Base-by-base conservation (phyloP, 2,113 vertebrate genomes). In the Paramormyrops kingsleyae region DNA sequence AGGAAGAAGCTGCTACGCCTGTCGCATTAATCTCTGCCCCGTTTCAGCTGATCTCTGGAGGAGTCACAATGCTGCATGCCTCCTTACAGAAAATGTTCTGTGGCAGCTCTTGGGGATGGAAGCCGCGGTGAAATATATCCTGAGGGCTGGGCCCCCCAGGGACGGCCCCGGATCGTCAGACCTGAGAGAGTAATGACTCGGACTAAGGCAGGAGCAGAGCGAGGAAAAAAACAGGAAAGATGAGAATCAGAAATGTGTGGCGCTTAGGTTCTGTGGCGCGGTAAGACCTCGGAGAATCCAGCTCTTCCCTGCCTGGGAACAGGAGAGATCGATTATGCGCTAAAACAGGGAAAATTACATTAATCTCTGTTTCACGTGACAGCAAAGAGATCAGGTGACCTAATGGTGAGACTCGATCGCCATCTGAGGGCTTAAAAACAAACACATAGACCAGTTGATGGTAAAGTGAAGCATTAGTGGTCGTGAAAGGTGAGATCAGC, bases 321-420 rank as follows among this genome's bases (percentile, higher is more conserved):
- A 96, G 95, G 93, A 96, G 95, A 94, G 95, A 96, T 95, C 95
- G 95, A 96, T 94, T 95, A 96, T 95, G 93, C 93, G 94, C 93
- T 94, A 92, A 31, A 89, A 94, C 94, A 95, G 95, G 83, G 95
- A 95, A 96, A 96, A 95, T 94, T 93, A 94, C 96, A 97, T 96
- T 96, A 95, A 96, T 96, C 95, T 95, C 95, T 91, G 91, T 91
- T 46, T 83, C 88, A 92, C 90, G 93, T 95, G 95, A 96, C 94
- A 94, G 91, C 70, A 90, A 92, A 92, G 94, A 94, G 92, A 27
- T 13, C 62, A 92, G 93, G 92, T 90, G 80, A 89, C 88, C 87
- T 50, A 66, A 89, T 46, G 35, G 80, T 52, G 92, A 93, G 92
- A 91, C 91, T 93, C 92, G 89, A 94, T 94, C 94, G 92, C 88